Evolutionary conservation across 2,797 vertebrate genomes (phyloP).

Genomic region (Iguana delicatissima): DNA sequence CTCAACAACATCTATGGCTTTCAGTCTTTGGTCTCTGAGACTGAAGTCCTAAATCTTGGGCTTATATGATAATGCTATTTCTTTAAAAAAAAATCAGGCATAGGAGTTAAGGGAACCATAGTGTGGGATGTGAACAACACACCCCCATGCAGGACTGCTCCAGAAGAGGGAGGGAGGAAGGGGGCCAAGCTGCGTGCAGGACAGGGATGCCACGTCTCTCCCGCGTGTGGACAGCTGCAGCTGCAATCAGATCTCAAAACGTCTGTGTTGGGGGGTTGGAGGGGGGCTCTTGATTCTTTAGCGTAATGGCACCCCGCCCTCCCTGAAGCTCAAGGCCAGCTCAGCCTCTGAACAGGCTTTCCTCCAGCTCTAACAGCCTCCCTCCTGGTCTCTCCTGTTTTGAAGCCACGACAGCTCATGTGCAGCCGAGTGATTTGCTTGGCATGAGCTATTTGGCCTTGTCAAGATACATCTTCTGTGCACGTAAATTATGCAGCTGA

Average conservation of each 20-base stretch:
- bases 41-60: too few relatives aligned
- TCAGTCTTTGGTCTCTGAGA: too few relatives aligned
- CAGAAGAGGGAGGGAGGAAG: not conserved
- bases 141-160: too few relatives aligned
- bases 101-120: too few relatives aligned
- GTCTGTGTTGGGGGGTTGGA: not conserved
- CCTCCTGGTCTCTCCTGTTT: not conserved
- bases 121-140: too few relatives aligned
- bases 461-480: slow-evolving; percentile 59
- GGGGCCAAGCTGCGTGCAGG: not conserved
- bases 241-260: not conserved
- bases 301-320: too few relatives aligned
- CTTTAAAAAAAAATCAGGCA: too few relatives aligned
- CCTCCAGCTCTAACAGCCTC: not conserved
- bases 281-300: too few relatives aligned
- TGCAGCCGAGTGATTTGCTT: slow-evolving; percentile 58
- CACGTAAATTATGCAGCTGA: slow-evolving; percentile 55
- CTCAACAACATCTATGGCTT: too few relatives aligned
- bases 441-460: slow-evolving; percentile 62
- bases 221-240: not conserved
- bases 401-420: not conserved
- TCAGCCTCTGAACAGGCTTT: not conserved
- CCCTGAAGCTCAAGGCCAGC: not conserved
- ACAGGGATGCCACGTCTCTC: not conserved
- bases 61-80: too few relatives aligned